phyloP scores from a whole-genome alignment of 2,888 invertebrate genomes.

The Synergus gifuensis region DNA sequence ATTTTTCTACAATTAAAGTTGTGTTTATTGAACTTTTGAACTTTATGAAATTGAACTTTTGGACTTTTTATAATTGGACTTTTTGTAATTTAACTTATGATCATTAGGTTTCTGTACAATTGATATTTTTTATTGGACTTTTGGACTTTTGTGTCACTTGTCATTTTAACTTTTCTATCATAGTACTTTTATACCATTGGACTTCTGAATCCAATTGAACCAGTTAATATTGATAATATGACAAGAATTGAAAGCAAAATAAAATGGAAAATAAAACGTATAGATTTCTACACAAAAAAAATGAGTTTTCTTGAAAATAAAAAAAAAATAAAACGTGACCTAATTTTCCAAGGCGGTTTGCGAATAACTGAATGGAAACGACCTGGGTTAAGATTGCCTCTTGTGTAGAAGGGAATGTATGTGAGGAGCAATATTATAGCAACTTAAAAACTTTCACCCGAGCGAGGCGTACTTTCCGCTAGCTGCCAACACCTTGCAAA shows the following conservation, averaged over 20 bases:
- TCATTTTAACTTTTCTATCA: no score
- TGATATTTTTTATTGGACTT: no score
- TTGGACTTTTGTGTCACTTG: no score
- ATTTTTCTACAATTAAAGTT: no score
- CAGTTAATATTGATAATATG: no score
- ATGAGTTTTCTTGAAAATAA: not conserved
- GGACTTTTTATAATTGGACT: no score
- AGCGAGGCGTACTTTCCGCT: constrained; percentile 47
- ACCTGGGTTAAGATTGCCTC: not conserved
- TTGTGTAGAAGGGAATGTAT: not conserved
- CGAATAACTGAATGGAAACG: not conserved
- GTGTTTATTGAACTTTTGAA: no score
- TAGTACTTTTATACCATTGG: no score
- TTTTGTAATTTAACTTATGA: no score
- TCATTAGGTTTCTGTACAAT: no score
- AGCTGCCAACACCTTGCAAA: constrained; percentile 47
- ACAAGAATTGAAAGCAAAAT: not conserved
- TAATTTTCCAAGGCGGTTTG: not conserved
- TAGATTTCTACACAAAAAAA: not conserved
- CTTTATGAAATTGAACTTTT: no score
- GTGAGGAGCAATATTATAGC: not conserved
- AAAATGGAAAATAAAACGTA: not conserved
- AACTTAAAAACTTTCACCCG: constrained; percentile 56
- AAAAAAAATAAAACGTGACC: not conserved
- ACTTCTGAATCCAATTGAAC: no score